Conservation (phyloP, 2,888 invertebrate genomes). For the Diachrysia chrysitis region DNA sequence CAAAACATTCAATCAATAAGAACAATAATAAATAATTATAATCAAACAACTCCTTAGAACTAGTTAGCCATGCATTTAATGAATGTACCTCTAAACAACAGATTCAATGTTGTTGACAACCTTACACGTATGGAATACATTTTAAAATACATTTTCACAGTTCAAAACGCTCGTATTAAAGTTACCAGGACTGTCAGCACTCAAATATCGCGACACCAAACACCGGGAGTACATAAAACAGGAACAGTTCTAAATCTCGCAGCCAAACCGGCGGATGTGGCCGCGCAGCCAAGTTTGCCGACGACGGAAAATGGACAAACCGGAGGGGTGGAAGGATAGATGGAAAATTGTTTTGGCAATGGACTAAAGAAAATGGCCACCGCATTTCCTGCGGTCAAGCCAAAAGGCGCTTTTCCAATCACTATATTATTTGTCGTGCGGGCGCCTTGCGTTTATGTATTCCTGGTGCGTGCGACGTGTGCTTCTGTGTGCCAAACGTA, state of each 20-base stretch:
- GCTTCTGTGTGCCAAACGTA: conserved; percentile 56
- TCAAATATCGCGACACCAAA: conserved; percentile 55
- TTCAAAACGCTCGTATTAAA: conserved; percentile 47
- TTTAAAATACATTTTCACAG: conserved; percentile 34
- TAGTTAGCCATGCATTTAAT: not conserved
- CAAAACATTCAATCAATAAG: not conserved
- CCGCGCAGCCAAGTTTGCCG: conserved; percentile 76
- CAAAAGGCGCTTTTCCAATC: conserved; percentile 78
- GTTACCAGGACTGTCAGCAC: conserved; percentile 51
- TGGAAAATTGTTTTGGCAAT: conserved; percentile 83
- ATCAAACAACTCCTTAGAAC: too few relatives aligned
- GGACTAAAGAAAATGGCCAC: conserved; percentile 87
- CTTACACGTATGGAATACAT: not conserved
- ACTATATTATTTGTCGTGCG: conserved; percentile 70
- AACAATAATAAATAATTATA: not conserved
- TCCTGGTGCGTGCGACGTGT: conserved; percentile 67
- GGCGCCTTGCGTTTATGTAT: conserved; percentile 73
- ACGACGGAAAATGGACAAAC: conserved; percentile 80
- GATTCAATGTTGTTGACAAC: not conserved
- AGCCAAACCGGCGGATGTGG: conserved; percentile 69
- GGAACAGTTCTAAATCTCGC: conserved; percentile 73
- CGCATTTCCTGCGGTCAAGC: conserved; percentile 74
- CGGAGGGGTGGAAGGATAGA: conserved; percentile 64
- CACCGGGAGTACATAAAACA: conserved; percentile 60
- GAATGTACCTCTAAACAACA: not conserved